Conservation (phyloP, 2,797 vertebrate species). For the Rhinophrynus dorsalis region DNA sequence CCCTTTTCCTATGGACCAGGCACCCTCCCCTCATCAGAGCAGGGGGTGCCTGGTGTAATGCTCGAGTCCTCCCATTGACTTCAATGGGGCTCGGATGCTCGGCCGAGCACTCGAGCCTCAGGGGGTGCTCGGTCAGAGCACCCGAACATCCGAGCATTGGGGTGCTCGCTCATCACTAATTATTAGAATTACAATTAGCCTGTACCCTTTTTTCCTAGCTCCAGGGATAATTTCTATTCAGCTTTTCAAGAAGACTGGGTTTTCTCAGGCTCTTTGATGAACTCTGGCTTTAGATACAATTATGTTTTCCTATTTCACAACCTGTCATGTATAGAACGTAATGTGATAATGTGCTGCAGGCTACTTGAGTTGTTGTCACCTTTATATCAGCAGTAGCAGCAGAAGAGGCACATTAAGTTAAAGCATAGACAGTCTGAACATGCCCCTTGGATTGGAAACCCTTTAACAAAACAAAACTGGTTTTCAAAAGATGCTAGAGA, state of each 20-base stretch:
- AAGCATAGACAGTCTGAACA: not conserved
- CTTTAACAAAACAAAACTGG: not conserved
- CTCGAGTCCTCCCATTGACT: no score
- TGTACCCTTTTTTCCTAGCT: not conserved
- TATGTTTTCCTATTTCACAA: no score
- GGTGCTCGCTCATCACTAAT: no score
- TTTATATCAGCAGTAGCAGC: slow-evolving; percentile 44
- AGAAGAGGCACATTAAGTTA: not conserved
- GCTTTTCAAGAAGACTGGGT: slow-evolving; percentile 9
- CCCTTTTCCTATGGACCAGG: no score
- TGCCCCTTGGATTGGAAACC: not conserved
- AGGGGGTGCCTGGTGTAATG: no score
- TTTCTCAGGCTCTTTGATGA: slow-evolving; percentile 27
- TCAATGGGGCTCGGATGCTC: no score
- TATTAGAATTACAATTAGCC: not conserved
- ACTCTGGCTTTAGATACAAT: no score
- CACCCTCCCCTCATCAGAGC: no score
- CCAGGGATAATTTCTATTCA: not conserved
- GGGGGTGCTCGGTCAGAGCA: no score
- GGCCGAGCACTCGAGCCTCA: not conserved
- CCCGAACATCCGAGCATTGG: no score
- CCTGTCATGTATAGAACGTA: slow-evolving; percentile 41
- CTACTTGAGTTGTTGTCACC: slow-evolving; percentile 37
- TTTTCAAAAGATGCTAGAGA: not conserved
- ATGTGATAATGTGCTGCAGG: slow-evolving; percentile 53